Evolutionary conservation across 2,113 vertebrate species (phyloP), one percentile per base, ranked within the genome.

Genomic region (Amia ocellicauda): DNA sequence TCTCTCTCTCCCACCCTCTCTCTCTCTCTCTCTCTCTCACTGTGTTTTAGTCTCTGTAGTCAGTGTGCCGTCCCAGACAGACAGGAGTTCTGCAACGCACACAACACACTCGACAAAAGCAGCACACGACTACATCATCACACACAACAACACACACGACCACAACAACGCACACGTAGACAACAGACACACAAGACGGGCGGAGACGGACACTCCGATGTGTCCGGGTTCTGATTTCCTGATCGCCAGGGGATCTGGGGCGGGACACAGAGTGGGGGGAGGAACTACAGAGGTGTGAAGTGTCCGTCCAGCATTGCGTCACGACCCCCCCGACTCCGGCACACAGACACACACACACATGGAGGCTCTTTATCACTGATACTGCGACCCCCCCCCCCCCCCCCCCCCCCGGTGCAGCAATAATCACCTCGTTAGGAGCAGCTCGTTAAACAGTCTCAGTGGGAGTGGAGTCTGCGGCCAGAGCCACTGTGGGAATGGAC

Each of bases 61-160:
- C 43, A 40, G 20, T 68, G 31, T n/a, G 42, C 41, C 51, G 49
- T 53, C 60, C 55, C 3, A 42, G 51, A 60, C 36, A 40, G 58
- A 49, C 57, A 60, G 64, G 64, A 73, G 63, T 69, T 63, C 57
- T 50, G 57, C 49, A n/a, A n/a, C n/a, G n/a, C n/a, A n/a, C n/a
- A n/a, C n/a, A n/a, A n/a, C n/a, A n/a, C n/a, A n/a, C n/a, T n/a
- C n/a, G n/a, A n/a, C n/a, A n/a, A n/a, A n/a, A n/a, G n/a, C n/a
- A n/a, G n/a, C n/a, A n/a, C n/a, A n/a, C n/a, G n/a, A n/a, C n/a
- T n/a, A n/a, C n/a, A n/a, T n/a, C n/a, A n/a, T n/a, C n/a, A n/a
- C n/a, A n/a, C n/a, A n/a, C n/a, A n/a, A n/a, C n/a, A n/a, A n/a
- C n/a, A n/a, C n/a, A n/a, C n/a, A n/a, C n/a, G n/a, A n/a, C n/a